Base-by-base conservation (phyloP, 2,888 invertebrate genomes). In the Andrena chrysosceles region DNA sequence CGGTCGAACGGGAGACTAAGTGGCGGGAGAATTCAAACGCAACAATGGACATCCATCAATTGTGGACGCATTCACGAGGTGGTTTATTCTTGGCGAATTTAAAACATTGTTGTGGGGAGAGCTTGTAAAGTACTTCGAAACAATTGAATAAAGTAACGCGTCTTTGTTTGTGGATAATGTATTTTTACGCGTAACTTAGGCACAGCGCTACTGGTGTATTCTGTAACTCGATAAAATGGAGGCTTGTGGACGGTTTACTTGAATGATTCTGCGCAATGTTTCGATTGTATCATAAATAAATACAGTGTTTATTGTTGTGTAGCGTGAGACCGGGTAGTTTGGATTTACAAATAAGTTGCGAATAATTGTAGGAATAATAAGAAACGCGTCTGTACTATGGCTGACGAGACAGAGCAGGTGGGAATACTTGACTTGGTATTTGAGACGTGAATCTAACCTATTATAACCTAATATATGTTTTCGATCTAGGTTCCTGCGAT, bases 401-500 rank as follows among this genome's bases (percentile, higher is more conserved):
- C 91, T 49, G 93, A 93, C 35, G 93, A 93, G 66, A 79, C 91
- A 3, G 93, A 93, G 64, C 93, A 93, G 89, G 93, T 93, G 81
- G 75, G 74, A 31, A 20, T 1, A 16, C 0, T 59, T 49, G 5
- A 20, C 31, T 66, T 33, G 52, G 26, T 5, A 7, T 48, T 8
- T 3, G 13, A n/a, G 52, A 56, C 16, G 7, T 8, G 54, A 62
- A 68, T 35, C 71, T 83, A 74, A 64, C 63, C 62, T 68, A 56
- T 48, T 23, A 49, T 81, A 85, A 83, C 67, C 70, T 80, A 8
- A 60, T 31, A 82, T 77, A 26, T 48, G 71, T 48, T 16, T 69
- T 60, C 35, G 49, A 35, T 64, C 69, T 92, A 97, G 97, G 96
- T 97, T 66, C 97, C 98, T 85, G 97, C 97, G 42, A 97, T 98